These are phyloP conservation scores for Cyclina sinensis DNA, from an alignment of 1,140 invertebrate species.

Conservation along the genomic window DNA sequence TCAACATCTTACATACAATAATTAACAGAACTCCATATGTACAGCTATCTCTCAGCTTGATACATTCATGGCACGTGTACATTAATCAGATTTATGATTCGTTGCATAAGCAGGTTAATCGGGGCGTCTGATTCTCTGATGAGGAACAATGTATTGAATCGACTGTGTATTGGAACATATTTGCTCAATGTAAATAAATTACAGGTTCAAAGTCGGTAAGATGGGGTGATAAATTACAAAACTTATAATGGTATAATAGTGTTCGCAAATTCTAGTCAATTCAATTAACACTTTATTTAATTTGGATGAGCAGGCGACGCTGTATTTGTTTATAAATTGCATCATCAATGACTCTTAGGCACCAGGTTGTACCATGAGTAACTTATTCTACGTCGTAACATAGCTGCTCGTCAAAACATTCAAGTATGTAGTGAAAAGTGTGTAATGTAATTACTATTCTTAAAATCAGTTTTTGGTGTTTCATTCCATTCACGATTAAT, in stretches of 20 bases:
- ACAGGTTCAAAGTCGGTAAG: constrained; percentile 32
- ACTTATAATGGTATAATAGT: constrained; percentile 35
- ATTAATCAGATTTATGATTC: constrained; percentile 51
- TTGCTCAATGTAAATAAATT: constrained; percentile 44
- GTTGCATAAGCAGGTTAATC: constrained; percentile 49
- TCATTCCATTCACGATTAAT: constrained; percentile 55
- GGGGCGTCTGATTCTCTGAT: constrained; percentile 47
- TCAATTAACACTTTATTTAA: constrained; percentile 3
- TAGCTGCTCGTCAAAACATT: constrained; percentile 54
- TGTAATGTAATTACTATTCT: constrained; percentile 55
- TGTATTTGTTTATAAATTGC: constrained; percentile 36
- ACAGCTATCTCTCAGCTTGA: constrained; percentile 49
- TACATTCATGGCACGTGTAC: constrained; percentile 46
- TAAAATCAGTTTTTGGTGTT: constrained; percentile 55
- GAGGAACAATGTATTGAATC: constrained; percentile 47
- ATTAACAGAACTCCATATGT: constrained; percentile 35
- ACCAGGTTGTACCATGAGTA: constrained; percentile 46
- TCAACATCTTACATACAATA: constrained; percentile 48
- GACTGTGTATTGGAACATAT: constrained; percentile 47
- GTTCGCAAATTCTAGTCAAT: constrained; percentile 17
- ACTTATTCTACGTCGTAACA: constrained; percentile 51
- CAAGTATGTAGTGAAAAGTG: constrained; percentile 55
- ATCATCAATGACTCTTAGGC: constrained; percentile 32
- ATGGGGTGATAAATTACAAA: constrained; percentile 34
- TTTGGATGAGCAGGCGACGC: no score